These are phyloP conservation scores for Coronaproctus castanopsis DNA, from an alignment of 2,888 invertebrate genomes.

Conservation along the genomic window DNA sequence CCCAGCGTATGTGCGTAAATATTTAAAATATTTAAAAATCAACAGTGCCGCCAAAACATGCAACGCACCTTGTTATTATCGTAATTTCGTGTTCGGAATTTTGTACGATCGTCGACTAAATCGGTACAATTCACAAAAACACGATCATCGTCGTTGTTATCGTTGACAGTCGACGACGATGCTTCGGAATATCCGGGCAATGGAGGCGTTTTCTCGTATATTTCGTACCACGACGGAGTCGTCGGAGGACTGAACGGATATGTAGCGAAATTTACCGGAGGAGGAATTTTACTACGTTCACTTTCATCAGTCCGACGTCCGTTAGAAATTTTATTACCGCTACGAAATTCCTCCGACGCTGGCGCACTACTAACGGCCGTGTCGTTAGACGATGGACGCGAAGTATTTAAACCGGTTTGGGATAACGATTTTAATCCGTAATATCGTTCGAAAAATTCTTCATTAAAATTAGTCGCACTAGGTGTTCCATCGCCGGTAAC, in stretches of 20 bases:
- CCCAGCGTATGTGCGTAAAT: too few relatives aligned
- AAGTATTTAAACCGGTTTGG: neutral
- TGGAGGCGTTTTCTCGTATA: conserved; percentile 31
- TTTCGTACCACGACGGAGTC: conserved; percentile 31
- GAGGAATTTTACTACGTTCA: conserved; percentile 23
- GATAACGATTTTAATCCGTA: neutral
- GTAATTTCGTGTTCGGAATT: neutral
- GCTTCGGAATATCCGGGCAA: conserved; percentile 17
- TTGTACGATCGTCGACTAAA: neutral
- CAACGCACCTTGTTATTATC: neutral
- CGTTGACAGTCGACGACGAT: neutral
- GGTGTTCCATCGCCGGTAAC: neutral
- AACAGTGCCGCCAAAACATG: too few relatives aligned
- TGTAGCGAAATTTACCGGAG: conserved; percentile 32
- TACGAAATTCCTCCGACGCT: neutral
- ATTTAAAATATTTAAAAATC: too few relatives aligned
- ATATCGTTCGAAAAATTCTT: neutral
- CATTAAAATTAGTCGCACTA: neutral
- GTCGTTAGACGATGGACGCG: neutral
- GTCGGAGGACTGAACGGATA: conserved; percentile 30
- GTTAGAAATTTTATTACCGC: too few relatives aligned
- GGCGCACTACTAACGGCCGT: neutral
- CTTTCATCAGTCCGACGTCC: neutral
- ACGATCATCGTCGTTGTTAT: neutral
- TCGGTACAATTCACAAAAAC: neutral